phyloP scores from a whole-genome alignment of 2,113 vertebrate species.

The Tamias sibiricus region DNA sequence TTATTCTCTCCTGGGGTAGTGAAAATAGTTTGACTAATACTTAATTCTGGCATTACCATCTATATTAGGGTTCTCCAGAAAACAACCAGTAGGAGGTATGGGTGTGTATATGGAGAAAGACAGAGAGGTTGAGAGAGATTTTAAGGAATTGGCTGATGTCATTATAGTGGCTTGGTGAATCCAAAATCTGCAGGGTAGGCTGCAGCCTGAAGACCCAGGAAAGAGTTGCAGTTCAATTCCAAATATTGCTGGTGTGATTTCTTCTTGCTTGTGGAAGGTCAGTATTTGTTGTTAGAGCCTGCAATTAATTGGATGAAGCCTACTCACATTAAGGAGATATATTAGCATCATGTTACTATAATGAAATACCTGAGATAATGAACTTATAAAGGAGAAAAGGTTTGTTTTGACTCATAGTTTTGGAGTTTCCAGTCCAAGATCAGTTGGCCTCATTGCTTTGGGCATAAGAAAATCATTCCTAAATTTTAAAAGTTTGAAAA shows the following conservation, averaged over 20 bases:
- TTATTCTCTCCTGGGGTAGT: not conserved
- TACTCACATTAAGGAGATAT: not conserved
- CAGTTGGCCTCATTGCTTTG: too few relatives aligned
- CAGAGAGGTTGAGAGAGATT: not conserved
- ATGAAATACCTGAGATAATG: too few relatives aligned
- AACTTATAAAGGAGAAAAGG: too few relatives aligned
- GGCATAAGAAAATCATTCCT: too few relatives aligned
- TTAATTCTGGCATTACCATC: not conserved
- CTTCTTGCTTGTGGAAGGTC: not conserved
- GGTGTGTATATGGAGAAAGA: not conserved
- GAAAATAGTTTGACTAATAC: not conserved
- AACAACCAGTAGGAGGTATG: not conserved
- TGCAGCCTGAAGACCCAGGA: not conserved
- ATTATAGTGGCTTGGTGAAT: not conserved
- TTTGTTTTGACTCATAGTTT: too few relatives aligned
- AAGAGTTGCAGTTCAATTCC: not conserved
- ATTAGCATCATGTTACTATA: not conserved
- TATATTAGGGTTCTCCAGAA: not conserved
- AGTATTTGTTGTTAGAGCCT: too few relatives aligned
- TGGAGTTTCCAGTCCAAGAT: too few relatives aligned
- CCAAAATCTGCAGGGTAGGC: not conserved
- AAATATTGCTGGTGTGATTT: not conserved
- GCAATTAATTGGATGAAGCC: not conserved
- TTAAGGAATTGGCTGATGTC: not conserved
- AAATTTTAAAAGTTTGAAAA: too few relatives aligned